Evolutionary conservation across 1,140 invertebrate species (phyloP).

Genomic region (Thaumetopoea pityocampa): DNA sequence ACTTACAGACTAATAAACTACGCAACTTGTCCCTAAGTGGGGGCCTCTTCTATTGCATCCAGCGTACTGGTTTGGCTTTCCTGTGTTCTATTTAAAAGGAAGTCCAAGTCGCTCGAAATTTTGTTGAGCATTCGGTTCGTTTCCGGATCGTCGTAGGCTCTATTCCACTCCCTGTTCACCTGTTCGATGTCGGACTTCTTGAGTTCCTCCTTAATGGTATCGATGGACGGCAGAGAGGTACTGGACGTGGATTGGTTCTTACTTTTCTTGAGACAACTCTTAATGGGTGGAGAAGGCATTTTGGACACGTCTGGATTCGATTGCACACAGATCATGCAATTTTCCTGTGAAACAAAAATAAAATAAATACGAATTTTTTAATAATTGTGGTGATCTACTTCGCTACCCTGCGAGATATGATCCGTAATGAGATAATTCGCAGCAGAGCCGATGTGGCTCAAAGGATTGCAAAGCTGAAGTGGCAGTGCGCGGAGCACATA

Average conservation of each 20-base stretch:
- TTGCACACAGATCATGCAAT: conserved; percentile 61
- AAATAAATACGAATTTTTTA: no score
- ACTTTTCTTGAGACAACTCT: conserved; percentile 69
- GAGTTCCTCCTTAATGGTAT: conserved; percentile 36
- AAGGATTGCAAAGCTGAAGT: no score
- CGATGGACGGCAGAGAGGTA: conserved; percentile 60
- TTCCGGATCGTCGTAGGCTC: conserved; percentile 56
- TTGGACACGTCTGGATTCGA: conserved; percentile 64
- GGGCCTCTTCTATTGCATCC: conserved; percentile 54
- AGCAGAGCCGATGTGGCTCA: no score
- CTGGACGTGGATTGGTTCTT: conserved; percentile 51
- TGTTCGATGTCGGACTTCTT: conserved; percentile 61
- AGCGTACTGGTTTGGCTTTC: conserved; percentile 34
- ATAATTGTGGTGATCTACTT: no score
- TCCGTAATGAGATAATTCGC: no score
- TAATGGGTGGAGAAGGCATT: conserved; percentile 57
- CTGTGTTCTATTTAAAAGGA: conserved; percentile 80
- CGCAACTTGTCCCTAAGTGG: conserved; percentile 38
- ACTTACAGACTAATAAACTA: conserved; percentile 8
- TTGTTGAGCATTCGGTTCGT: conserved; percentile 81
- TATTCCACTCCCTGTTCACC: conserved; percentile 59
- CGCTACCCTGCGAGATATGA: no score
- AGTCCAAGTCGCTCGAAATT: conserved; percentile 85
- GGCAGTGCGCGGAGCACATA: no score
- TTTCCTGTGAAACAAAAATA: conserved; percentile 27